Base-by-base conservation (phyloP, 1,140 invertebrate species). In the Rhagoletis pomonella region DNA sequence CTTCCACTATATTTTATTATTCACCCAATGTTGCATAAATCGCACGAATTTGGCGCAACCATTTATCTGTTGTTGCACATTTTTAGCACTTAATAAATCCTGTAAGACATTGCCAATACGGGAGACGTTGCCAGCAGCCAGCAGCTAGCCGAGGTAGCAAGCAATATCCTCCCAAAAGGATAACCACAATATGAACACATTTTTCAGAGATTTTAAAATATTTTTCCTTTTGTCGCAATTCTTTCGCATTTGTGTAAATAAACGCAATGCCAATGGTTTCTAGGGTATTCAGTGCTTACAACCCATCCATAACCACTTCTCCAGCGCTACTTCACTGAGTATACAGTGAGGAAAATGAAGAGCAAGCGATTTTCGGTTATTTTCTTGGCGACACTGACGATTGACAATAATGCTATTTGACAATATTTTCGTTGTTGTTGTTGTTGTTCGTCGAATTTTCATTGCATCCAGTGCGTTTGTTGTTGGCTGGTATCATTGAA, bases 11-110 rank as follows among this genome's bases (percentile, higher is more conserved):
- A 12, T 67, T 67, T 67, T 67, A 67, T 67, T 67, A 67, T 39
- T 29, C 64, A 67, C 1, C n/a, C n/a, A 67, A 19, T 42, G 47
- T 55, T 81, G 42, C 73, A 81, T 81, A 19, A 81, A 81, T 81
- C 55, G 17, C 14, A 58, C 17, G n/a, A 81, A 81, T 81, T 81
- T 55, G 47, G 17, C 47, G 73, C 73, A 81, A 81, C 2, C 73
- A 81, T 55, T 81, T 81, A 55, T 55, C 73, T 81, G 73, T 58
- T 81, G 73, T 81, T 81, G 47, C 73, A 58, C 73, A 81, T 81
- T 81, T 81, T 81, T 81, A 81, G 73, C 73, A 81, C 73, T 81
- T 81, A 81, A 81, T 81, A 81, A 81, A 81, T 81, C 73, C 73
- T 44, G 73, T 81, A 58, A 81, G 73, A 55, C 47, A 19, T 81